Evolutionary conservation across 92 coral and sea anemone genomes (phyloP).

Genomic region (Paramuricea clavata): DNA sequence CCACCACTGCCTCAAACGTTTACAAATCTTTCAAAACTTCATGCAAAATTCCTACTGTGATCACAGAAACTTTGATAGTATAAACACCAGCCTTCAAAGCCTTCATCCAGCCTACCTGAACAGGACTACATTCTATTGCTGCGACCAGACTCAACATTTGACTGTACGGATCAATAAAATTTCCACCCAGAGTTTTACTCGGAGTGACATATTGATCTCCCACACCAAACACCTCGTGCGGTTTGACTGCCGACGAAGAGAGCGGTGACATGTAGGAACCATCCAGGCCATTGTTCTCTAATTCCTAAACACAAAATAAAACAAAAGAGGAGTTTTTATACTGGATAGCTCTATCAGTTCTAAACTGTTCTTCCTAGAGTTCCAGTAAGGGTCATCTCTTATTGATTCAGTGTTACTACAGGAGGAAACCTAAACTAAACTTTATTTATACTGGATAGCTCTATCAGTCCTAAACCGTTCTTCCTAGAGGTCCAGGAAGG

Average conservation of each 20-base stretch:
- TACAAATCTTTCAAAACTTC: too few species aligned
- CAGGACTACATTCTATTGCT: constrained; percentile 18
- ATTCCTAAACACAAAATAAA: constrained; percentile 77
- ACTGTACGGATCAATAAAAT: constrained; percentile 10
- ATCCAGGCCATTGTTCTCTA: constrained; percentile 19
- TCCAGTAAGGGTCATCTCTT: too few species aligned
- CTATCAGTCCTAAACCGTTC: not conserved
- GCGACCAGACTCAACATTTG: not conserved
- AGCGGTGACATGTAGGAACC: constrained; percentile 66
- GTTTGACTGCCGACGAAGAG: constrained; percentile 78
- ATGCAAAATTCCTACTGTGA: too few species aligned
- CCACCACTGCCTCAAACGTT: not conserved
- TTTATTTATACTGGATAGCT: not conserved
- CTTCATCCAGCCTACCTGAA: not conserved
- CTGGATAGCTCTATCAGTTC: not conserved
- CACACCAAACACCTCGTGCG: constrained; percentile 90
- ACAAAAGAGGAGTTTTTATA: not conserved
- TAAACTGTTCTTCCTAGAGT: not conserved
- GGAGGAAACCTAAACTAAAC: not conserved
- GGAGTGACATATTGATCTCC: constrained; percentile 87
- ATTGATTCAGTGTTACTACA: not conserved
- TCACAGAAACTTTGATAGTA: too few species aligned
- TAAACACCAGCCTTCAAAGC: not conserved
- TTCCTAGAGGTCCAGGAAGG: not conserved
- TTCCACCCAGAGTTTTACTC: constrained; percentile 66